A percentile compares a stretch with the other conserved stretches of the same genome.
Conservation (phyloP, 2,888 invertebrate genomes). For the Diarsia rubi region DNA sequence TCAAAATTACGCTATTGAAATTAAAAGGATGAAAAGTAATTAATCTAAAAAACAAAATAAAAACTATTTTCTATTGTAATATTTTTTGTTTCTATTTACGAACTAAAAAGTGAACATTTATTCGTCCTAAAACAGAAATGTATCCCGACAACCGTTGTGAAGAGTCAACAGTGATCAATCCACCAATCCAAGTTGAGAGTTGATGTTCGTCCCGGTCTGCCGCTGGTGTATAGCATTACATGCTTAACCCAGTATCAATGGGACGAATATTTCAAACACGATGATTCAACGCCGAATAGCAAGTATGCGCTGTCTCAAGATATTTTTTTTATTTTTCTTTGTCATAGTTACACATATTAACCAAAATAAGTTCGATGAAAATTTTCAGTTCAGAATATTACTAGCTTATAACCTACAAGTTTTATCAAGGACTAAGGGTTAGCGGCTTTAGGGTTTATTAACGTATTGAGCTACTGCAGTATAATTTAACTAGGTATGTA, state of each 20-base stretch:
- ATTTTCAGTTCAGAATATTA: not conserved
- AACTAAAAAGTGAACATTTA: not conserved
- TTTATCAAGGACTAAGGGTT: not conserved
- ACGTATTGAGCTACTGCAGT: not conserved
- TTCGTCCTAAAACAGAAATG: conserved; percentile 57
- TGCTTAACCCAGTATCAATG: conserved; percentile 87
- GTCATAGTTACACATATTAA: not conserved
- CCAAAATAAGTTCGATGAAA: not conserved
- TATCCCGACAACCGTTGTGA: conserved; percentile 79
- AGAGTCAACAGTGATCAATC: conserved; percentile 73
- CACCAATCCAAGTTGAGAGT: conserved; percentile 78
- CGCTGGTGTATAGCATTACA: conserved; percentile 83
- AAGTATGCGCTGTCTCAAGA: not conserved
- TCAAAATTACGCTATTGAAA: not conserved
- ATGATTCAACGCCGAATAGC: not conserved
- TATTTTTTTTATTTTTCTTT: not conserved
- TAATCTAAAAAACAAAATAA: not conserved
- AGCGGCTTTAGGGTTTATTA: no score
- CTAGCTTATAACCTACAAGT: not conserved
- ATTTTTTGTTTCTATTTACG: not conserved
- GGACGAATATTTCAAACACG: conserved; percentile 71
- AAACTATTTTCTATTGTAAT: not conserved
- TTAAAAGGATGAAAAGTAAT: not conserved
- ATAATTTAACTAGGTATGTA: not conserved
- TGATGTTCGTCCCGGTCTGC: conserved; percentile 87